phyloP scores from a whole-genome alignment of 2,113 vertebrate species.

The Pluvianellus socialis region DNA sequence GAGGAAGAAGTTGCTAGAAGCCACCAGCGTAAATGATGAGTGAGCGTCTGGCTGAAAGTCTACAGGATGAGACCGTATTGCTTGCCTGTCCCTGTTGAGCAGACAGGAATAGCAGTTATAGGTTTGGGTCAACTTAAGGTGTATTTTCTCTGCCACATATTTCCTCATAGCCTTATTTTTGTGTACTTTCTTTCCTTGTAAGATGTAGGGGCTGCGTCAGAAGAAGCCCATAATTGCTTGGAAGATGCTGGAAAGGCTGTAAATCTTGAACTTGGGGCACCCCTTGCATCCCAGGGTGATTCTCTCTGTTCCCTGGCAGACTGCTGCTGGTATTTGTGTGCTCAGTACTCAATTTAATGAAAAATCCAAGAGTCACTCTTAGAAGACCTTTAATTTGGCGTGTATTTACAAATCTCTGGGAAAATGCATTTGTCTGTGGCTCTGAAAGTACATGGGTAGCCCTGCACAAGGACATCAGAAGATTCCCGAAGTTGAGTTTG shows the following conservation, averaged over 20 bases:
- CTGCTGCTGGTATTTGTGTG: not conserved
- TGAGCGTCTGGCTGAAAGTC: not conserved
- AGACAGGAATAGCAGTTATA: not conserved
- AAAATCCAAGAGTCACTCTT: not conserved
- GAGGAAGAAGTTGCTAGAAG: not conserved
- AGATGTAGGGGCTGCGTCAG: not conserved
- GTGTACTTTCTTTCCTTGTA: not conserved
- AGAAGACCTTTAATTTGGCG: not conserved
- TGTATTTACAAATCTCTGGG: not conserved
- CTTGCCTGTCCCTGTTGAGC: not conserved
- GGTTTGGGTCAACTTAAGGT: not conserved
- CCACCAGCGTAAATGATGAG: fast-evolving
- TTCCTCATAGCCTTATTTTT: not conserved
- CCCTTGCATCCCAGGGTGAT: not conserved
- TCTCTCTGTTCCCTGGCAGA: not conserved
- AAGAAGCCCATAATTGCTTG: not conserved
- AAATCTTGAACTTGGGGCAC: not conserved
- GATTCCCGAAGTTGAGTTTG: not conserved
- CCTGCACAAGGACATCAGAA: not conserved
- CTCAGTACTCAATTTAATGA: fast-evolving
- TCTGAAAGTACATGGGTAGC: not conserved
- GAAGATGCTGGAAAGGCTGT: not conserved
- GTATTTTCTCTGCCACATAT: not conserved
- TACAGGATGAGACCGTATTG: not conserved
- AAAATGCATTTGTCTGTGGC: not conserved